phyloP scores from a whole-genome alignment of 92 coral and sea anemone species.

The Zoanthus solanderi region DNA sequence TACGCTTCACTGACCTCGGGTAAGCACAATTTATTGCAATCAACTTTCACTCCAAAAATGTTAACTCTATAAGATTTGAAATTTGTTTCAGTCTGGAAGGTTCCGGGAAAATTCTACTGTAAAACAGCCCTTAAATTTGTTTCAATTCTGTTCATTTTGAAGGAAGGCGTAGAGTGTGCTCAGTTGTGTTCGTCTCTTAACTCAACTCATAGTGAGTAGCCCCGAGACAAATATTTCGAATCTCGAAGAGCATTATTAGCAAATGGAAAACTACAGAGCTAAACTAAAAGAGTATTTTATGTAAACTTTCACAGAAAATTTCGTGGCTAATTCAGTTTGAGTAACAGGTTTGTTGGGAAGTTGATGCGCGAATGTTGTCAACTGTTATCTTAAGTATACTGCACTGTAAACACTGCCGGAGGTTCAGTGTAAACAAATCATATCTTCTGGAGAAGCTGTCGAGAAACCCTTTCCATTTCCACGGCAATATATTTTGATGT shows the following conservation, averaged over 20 bases:
- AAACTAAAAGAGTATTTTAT: background rate
- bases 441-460: background rate
- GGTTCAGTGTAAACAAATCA: constrained; percentile 26
- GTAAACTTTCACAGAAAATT: background rate
- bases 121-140: background rate
- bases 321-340: background rate
- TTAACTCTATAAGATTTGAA: background rate
- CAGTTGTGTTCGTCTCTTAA: background rate
- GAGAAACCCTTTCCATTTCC: background rate
- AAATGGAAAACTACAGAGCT: background rate
- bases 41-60: background rate
- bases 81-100: background rate
- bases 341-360: background rate
- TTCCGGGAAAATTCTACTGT: background rate
- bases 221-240: constrained; percentile 6
- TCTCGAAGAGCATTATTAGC: constrained; percentile 4
- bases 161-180: background rate
- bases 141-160: background rate
- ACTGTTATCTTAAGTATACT: background rate
- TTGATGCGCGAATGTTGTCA: background rate
- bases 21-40: background rate
- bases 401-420: background rate
- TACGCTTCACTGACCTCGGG: constrained; percentile 14
- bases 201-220: background rate
- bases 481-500: background rate